Conservation (phyloP, 1,140 invertebrate genomes). For the Drusus annulatus region DNA sequence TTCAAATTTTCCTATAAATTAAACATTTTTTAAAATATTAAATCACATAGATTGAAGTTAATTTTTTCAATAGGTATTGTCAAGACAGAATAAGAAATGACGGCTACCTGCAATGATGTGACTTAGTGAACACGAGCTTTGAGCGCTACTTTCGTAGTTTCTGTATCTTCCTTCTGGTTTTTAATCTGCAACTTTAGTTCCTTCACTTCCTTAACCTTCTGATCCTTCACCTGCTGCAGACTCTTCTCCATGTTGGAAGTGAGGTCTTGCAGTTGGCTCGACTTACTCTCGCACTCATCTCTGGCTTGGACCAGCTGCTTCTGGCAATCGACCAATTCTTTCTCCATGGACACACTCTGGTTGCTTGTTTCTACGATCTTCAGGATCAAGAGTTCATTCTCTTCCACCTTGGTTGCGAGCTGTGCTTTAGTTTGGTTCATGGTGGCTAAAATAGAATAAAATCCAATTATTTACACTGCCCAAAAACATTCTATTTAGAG, state of each 20-base stretch:
- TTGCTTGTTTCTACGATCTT: slow-evolving; percentile 68
- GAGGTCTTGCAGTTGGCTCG: slow-evolving; percentile 50
- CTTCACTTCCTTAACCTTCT: slow-evolving; percentile 62
- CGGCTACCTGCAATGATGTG: slow-evolving; percentile 51
- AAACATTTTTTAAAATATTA: slow-evolving; percentile 1
- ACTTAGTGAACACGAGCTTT: slow-evolving; percentile 50
- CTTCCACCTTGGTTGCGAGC: slow-evolving; percentile 70
- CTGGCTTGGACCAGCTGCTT: slow-evolving; percentile 37
- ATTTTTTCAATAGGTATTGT: no score
- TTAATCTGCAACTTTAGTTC: slow-evolving; percentile 63
- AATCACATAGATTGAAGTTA: no score
- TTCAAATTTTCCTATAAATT: slow-evolving; percentile 65
- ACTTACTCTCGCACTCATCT: slow-evolving; percentile 52
- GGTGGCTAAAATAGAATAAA: slow-evolving; percentile 57
- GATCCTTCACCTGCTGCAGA: slow-evolving; percentile 64
- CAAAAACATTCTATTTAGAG: no score
- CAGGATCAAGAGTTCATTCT: slow-evolving; percentile 70
- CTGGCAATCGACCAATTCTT: slow-evolving; percentile 64
- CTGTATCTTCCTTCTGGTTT: slow-evolving; percentile 60
- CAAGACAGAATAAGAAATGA: no score
- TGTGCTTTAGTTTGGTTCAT: slow-evolving; percentile 69
- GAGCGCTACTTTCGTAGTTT: slow-evolving; percentile 58
- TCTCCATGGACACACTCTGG: slow-evolving; percentile 67
- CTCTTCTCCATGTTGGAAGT: slow-evolving; percentile 60
- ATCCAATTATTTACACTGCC: neutral